Evolutionary conservation across 2,888 invertebrate genomes (phyloP), one percentile per base, ranked within the genome.

Genomic region (Eumerus sabulonum): DNA sequence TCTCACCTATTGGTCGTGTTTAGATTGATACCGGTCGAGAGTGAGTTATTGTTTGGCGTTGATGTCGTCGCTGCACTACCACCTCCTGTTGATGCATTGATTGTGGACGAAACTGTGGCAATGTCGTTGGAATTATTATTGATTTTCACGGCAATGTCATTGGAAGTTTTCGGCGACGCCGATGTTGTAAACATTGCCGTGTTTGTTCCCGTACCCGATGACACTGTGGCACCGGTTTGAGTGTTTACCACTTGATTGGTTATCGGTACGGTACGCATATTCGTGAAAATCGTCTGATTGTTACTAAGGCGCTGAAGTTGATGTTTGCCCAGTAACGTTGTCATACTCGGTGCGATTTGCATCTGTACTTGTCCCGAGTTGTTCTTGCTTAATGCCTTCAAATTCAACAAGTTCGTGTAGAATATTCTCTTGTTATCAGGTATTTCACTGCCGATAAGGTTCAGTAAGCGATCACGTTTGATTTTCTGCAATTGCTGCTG

Each of bases 1-100:
- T 88, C 88, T 89, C 89, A 89, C 88, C 89, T 89, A 84, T 89
- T 89, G 85, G 88, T 88, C 70, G 88, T 87, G 77, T 85, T 84
- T 62, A 85, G 74, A 83, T 84, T 84, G 36, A 84, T 81, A 45
- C 79, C 79, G 42, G 79, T 17, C 59, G 79, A 79, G 11, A 79
- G 60, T 14, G 79, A 73, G 51, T 81, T 66, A 48, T 54, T 66
- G 51, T 67, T 76, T 2, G 51, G 18, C 73, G 86, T 85, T 79
- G 85, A 84, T 68, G 82, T 82, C 71, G 53, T 76, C 70, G 27
- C 7, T 7, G 27, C 27, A 27, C 7, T 27, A 11, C 40, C 40
- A 11, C n/a, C n/a, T n/a, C n/a, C n/a, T n/a, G n/a, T n/a, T n/a
- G 40, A 7, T 40, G 72, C 60, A 60, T 82, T 82, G 40, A 79